Conservation (phyloP, 2,797 vertebrate genomes). For the Labroides dimidiatus region DNA sequence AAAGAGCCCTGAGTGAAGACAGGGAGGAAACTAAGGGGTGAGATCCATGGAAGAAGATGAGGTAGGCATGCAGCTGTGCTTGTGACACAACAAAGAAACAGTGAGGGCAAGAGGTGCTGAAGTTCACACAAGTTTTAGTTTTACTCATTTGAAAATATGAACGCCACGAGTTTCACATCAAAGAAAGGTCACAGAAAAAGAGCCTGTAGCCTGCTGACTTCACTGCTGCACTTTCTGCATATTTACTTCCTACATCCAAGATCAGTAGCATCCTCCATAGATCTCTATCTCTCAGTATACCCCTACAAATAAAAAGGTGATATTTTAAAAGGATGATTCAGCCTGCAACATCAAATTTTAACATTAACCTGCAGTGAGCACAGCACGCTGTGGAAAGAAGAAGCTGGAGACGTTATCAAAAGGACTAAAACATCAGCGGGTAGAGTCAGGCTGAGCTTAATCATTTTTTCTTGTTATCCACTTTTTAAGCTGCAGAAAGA, state of each 20-base stretch:
- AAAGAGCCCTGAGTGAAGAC: neutral
- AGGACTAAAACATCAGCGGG: neutral
- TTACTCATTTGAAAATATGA: too few relatives aligned
- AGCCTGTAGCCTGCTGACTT: too few relatives aligned
- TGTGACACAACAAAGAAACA: too few relatives aligned
- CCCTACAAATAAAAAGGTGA: neutral
- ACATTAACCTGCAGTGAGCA: neutral
- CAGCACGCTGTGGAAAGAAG: neutral
- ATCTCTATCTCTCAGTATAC: too few relatives aligned
- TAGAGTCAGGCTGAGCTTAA: constrained; percentile 7
- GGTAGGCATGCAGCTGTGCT: too few relatives aligned
- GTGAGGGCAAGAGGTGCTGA: too few relatives aligned
- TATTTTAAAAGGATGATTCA: too few relatives aligned
- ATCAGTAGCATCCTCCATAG: neutral
- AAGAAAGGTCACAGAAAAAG: too few relatives aligned
- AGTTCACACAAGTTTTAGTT: too few relatives aligned
- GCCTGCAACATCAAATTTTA: neutral
- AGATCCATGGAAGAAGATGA: too few relatives aligned
- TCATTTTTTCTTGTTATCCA: neutral
- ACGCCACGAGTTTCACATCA: too few relatives aligned
- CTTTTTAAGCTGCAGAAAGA: constrained; percentile 8
- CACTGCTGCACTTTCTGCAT: too few relatives aligned
- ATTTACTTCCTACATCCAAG: neutral
- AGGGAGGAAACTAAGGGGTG: neutral
- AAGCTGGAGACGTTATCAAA: neutral